phyloP scores from a whole-genome alignment of 2,888 invertebrate genomes.

The Cheilosia vernalis region DNA sequence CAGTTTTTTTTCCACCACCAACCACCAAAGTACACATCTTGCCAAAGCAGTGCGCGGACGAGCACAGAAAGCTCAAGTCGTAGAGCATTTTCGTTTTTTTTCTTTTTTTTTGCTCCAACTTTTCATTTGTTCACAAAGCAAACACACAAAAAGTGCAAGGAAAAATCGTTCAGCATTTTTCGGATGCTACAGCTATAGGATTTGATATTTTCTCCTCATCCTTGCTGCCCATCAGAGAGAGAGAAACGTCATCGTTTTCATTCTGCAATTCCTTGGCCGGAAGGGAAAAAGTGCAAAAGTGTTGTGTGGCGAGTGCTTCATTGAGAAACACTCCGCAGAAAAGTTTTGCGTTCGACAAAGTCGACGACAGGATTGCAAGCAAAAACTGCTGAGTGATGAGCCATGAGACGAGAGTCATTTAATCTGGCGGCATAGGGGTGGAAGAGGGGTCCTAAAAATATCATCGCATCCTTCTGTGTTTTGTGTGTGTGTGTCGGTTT shows the following conservation, averaged over 20 bases:
- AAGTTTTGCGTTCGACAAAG: conserved; percentile 38
- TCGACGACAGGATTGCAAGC: neutral
- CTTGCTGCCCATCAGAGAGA: neutral
- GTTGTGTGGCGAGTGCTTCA: conserved; percentile 60
- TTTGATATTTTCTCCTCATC: conserved; percentile 29
- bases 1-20: conserved; percentile 39
- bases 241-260: conserved; percentile 23
- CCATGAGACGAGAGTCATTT: conserved; percentile 60
- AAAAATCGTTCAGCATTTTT: conserved; percentile 45
- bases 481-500: neutral
- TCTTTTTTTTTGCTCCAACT: conserved; percentile 21
- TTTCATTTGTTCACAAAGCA: neutral
- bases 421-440: conserved; percentile 16
- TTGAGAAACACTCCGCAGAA: conserved; percentile 23
- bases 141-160: conserved; percentile 31
- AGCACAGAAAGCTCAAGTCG: conserved; percentile 4
- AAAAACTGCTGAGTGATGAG: conserved; percentile 61
- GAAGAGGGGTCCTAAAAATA: neutral
- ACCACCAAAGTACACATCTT: conserved; percentile 11
- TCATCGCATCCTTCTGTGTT: neutral
- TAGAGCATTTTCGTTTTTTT: conserved; percentile 16
- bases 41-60: neutral
- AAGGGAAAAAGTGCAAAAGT: conserved; percentile 58
- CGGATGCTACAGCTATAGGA: conserved; percentile 22
- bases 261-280: conserved; percentile 2